Percentiles rank a stretch among this genome's conserved stretches.
These are phyloP conservation scores for Scotopteryx bipunctaria DNA, from an alignment of 2,888 invertebrate species.

Conservation along the genomic window DNA sequence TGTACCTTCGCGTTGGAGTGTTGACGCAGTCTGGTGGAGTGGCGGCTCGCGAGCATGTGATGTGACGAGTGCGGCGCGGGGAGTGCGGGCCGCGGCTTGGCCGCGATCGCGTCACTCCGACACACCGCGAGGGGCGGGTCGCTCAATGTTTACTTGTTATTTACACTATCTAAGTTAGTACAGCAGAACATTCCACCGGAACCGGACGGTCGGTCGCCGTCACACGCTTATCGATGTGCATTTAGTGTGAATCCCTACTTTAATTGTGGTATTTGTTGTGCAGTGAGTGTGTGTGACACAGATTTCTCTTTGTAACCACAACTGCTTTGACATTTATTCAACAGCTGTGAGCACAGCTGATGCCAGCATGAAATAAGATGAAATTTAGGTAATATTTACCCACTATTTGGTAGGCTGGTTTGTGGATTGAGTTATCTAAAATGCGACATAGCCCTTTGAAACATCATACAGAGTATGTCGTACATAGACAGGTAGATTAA, in stretches of 20 bases:
- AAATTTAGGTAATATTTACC: conserved; percentile 71
- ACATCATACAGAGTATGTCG: conserved; percentile 18
- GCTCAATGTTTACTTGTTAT: conserved; percentile 74
- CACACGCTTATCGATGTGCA: conserved; percentile 63
- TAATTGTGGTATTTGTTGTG: conserved; percentile 61
- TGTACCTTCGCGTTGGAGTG: conserved; percentile 48
- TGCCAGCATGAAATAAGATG: conserved; percentile 80
- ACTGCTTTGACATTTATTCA: conserved; percentile 48
- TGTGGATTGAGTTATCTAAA: conserved; percentile 1
- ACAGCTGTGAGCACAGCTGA: conserved; percentile 65
- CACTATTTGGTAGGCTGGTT: conserved; percentile 6
- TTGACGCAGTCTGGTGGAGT: conserved; percentile 64
- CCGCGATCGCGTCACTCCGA: conserved; percentile 63
- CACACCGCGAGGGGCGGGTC: conserved; percentile 68
- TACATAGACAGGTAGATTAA: conserved; percentile 20
- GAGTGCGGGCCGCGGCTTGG: conserved; percentile 58
- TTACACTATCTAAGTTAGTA: conserved; percentile 70
- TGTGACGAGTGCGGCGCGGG: conserved; percentile 46
- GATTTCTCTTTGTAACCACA: conserved; percentile 42
- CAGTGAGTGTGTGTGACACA: conserved; percentile 59
- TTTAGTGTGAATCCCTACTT: conserved; percentile 64
- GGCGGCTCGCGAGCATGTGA: conserved; percentile 58
- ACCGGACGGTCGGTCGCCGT: conserved; percentile 54
- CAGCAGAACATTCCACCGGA: conserved; percentile 74
- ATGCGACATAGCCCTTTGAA: conserved; percentile 3